Conservation (phyloP, 1,140 invertebrate genomes). For the Halictus rubicundus region DNA sequence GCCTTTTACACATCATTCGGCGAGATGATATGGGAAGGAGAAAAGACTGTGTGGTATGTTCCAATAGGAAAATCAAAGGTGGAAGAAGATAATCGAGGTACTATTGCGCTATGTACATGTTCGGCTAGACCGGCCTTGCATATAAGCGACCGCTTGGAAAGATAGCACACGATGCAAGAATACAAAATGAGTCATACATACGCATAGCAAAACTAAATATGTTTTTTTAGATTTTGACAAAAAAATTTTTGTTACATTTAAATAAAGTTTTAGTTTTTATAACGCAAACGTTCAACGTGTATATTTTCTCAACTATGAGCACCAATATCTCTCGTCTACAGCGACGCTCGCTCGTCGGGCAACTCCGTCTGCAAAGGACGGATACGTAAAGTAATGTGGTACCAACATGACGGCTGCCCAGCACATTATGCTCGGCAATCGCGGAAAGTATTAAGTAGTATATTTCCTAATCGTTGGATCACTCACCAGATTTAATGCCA, state of each 20-base stretch:
- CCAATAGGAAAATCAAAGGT: constrained; percentile 31
- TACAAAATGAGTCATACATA: no score
- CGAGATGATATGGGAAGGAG: constrained; percentile 29
- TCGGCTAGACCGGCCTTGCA: no score
- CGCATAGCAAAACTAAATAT: no score
- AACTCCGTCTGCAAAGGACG: no score
- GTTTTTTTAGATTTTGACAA: background rate
- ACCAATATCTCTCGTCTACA: constrained; percentile 26
- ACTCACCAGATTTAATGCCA: no score
- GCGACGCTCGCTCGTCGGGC: constrained; percentile 11
- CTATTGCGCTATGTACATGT: no score
- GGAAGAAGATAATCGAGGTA: constrained; percentile 38
- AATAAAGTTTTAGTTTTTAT: constrained; percentile 8
- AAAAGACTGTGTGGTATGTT: constrained; percentile 33
- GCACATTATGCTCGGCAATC: no score
- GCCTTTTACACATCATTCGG: constrained; percentile 23
- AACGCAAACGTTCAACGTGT: constrained; percentile 17
- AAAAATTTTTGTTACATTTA: background rate
- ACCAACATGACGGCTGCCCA: no score
- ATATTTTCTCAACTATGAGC: constrained; percentile 14
- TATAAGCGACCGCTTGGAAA: background rate
- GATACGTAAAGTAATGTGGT: no score
- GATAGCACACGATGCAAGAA: no score
- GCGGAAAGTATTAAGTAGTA: no score
- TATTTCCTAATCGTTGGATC: no score